Evolutionary conservation across 2,888 invertebrate species (phyloP).

Genomic region (Craniophora ligustri): DNA sequence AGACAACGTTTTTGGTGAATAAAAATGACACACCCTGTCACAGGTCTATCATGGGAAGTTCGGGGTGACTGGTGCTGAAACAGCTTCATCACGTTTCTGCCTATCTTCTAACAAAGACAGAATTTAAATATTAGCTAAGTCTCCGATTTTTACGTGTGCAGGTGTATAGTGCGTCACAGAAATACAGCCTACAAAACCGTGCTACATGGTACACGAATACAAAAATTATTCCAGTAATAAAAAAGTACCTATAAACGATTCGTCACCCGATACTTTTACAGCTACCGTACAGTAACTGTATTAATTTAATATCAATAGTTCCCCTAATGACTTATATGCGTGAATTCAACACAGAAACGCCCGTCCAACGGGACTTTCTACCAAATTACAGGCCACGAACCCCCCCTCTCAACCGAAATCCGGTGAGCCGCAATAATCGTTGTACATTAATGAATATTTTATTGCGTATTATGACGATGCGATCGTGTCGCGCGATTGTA

Average conservation of each 20-base stretch:
- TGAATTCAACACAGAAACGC: slow-evolving; percentile 26
- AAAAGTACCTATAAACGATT: not conserved
- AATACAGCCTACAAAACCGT: too few relatives aligned
- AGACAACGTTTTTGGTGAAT: too few relatives aligned
- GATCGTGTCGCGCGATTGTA: slow-evolving; percentile 53
- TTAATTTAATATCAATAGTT: slow-evolving; percentile 14
- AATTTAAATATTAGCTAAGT: too few relatives aligned
- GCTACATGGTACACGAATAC: too few relatives aligned
- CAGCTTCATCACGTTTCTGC: too few relatives aligned
- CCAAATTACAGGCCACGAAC: slow-evolving; percentile 39
- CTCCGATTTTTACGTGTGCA: too few relatives aligned
- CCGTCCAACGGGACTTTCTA: slow-evolving; percentile 31
- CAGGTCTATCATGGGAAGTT: too few relatives aligned
- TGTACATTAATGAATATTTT: slow-evolving; percentile 54
- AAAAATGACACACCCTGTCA: too few relatives aligned
- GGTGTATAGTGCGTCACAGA: too few relatives aligned
- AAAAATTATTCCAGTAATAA: too few relatives aligned
- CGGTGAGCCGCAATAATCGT: slow-evolving; percentile 36
- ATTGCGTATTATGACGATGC: slow-evolving; percentile 37
- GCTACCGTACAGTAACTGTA: slow-evolving; percentile 7
- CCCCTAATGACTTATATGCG: slow-evolving; percentile 39
- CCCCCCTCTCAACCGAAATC: slow-evolving; percentile 26
- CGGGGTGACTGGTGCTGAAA: too few relatives aligned
- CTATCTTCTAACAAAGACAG: too few relatives aligned
- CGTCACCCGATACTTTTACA: not conserved